Percentiles rank a stretch among this genome's conserved stretches.
These are phyloP conservation scores for Onychomys torridus DNA, from an alignment of 2,797 vertebrate genomes.

Conservation along the genomic window DNA sequence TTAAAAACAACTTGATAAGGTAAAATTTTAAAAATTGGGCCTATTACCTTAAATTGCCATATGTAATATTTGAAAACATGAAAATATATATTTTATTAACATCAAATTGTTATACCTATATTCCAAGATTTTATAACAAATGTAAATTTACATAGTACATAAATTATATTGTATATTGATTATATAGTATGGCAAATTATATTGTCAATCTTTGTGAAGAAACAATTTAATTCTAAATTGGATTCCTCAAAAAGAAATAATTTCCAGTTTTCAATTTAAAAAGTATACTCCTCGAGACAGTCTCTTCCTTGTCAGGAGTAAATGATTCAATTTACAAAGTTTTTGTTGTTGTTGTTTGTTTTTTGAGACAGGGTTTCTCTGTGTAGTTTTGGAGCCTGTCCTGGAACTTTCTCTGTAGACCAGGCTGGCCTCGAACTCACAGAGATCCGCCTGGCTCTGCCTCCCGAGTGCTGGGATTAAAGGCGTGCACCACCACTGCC, in stretches of 20 bases:
- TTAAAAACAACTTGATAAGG: neutral
- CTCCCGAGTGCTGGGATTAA: no score
- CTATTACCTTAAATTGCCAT: neutral
- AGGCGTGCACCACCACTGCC: no score
- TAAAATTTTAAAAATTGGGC: neutral
- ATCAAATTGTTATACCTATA: neutral
- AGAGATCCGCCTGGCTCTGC: no score
- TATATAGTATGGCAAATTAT: neutral
- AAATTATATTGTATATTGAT: neutral
- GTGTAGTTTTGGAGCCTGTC: no score
- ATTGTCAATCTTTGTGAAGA: neutral
- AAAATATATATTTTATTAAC: neutral
- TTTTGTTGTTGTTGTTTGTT: neutral
- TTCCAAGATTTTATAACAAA: neutral
- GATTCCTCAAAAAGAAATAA: neutral
- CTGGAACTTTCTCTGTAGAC: no score
- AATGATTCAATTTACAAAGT: neutral
- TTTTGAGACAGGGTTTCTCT: no score
- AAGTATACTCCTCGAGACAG: neutral
- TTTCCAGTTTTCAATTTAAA: neutral
- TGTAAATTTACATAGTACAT: neutral
- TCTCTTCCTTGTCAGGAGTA: neutral
- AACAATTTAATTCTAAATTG: neutral
- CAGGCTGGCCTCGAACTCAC: no score
- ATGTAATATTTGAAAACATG: neutral